Percentiles rank a stretch among this genome's conserved stretches.
Conservation (phyloP, 1,140 invertebrate genomes). For the Charaxes varanes region DNA sequence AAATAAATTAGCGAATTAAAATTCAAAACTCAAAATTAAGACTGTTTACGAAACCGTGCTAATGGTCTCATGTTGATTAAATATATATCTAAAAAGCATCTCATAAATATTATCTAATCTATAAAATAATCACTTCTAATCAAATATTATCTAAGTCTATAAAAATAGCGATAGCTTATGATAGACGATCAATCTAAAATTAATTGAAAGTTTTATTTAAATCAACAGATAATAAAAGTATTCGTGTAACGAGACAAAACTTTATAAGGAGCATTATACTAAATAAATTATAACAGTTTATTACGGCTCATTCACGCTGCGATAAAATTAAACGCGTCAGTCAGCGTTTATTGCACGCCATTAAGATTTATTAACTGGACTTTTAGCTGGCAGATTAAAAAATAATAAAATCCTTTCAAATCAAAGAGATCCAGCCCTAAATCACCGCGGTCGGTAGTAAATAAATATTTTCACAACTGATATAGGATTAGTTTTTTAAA, state of each 20-base stretch:
- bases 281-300: conserved; percentile 19
- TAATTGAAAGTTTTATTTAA: conserved; percentile 9
- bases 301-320: conserved; percentile 6
- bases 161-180: no score
- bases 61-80: no score
- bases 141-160: no score
- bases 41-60: no score
- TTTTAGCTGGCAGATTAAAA: conserved; percentile 11
- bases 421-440: conserved; percentile 32
- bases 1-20: no score
- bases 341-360: conserved; percentile 10
- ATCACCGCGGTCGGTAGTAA: conserved; percentile 54
- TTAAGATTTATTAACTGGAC: conserved; percentile 17
- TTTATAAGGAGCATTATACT: conserved; percentile 8
- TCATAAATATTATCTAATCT: no score
- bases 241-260: conserved; percentile 5
- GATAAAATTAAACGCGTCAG: conserved; percentile 16
- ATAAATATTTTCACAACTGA: conserved; percentile 55
- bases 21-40: no score
- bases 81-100: no score
- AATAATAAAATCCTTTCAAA: conserved; percentile 19
- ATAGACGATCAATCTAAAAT: not conserved
- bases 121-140: no score
- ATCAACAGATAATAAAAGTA: conserved; percentile 7
- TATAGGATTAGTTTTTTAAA: conserved; percentile 17